Percentiles rank a stretch among this genome's conserved stretches.
Evolutionary conservation across 2,888 invertebrate species (phyloP).

Genomic region (Hyalella azteca): DNA sequence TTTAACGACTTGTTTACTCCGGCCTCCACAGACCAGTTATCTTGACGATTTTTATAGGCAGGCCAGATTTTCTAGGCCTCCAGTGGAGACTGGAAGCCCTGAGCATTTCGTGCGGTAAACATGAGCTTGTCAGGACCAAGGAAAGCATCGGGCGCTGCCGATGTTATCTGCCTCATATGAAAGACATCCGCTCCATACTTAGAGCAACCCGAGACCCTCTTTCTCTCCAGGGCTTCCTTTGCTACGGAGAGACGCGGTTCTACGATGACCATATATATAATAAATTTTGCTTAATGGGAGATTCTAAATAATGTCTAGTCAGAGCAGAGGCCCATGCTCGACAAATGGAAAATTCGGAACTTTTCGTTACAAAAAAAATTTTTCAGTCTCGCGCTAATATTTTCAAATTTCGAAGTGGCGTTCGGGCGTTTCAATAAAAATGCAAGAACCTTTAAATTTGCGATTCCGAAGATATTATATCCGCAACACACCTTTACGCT

Average conservation of each 20-base stretch:
- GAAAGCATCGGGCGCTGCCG: conserved; percentile 23
- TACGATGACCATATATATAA: background rate
- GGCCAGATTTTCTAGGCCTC: background rate
- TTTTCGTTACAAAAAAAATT: too few species aligned
- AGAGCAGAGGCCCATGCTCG: background rate
- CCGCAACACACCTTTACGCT: too few species aligned
- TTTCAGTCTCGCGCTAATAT: too few species aligned
- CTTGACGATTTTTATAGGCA: conserved; percentile 31
- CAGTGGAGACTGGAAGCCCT: background rate
- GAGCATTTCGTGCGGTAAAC: conserved; percentile 10
- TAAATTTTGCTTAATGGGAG: background rate
- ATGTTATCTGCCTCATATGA: conserved; percentile 26
- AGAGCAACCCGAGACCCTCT: background rate
- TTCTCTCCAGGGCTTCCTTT: background rate
- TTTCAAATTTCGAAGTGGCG: too few species aligned
- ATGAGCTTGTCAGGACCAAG: conserved; percentile 15
- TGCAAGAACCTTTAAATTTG: too few species aligned
- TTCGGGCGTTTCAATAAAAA: too few species aligned
- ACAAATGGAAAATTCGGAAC: background rate
- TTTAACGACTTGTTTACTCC: conserved; percentile 36
- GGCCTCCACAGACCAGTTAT: conserved; percentile 22
- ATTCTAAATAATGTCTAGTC: conserved; percentile 3
- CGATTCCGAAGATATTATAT: too few species aligned
- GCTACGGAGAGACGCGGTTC: too few species aligned
- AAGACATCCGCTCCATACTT: background rate